Evolutionary conservation across 2,888 invertebrate genomes (phyloP), one percentile per base, ranked within the genome.

Genomic region (Cephonodes hylas): DNA sequence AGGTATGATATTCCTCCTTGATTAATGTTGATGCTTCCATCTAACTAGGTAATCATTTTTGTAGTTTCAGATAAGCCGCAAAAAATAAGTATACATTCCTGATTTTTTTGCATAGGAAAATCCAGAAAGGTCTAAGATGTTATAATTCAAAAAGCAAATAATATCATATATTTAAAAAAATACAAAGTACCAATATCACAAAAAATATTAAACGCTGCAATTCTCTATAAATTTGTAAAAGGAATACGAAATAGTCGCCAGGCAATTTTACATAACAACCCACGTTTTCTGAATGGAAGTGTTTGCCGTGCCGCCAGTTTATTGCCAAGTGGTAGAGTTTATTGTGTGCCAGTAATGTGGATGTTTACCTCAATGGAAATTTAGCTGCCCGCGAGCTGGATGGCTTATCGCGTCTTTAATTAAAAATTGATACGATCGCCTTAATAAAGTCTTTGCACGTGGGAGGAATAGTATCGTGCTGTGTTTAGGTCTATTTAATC

Each of bases 371-470:
- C 42, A 53, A 25, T 25, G 48, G 48, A 38, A 38, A 38, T 38
- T 23, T 34, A 27, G 27, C 42, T 15, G 59, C 10, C 25, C 34
- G 15, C 42, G 23, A 25, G 27, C n/a, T n/a, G n/a, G n/a, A n/a
- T n/a, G 27, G 53, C 42, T 53, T 53, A 23, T 48, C 60, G 13
- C 60, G 58, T 59, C 60, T 64, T 66, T 67, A 71, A 72, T 72
- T 71, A 68, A 65, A 61, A 27, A 64, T 63, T 71, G 66, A 70
- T 65, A 66, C 63, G 31, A 62, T 62, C 38, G 42, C 20, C 61
- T 53, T 38, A 42, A 46, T 58, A 23, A 46, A 62, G 45, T 31
- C 10, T 38, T 31, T 42, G 31, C 31, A 59, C 27, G 42, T 53
- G 20, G n/a, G 42, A 53, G 25, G 18, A 23, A 18, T 60, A 23